Evolutionary conservation across 1,140 invertebrate genomes (phyloP).

Genomic region (Camponotus pennsylvanicus): DNA sequence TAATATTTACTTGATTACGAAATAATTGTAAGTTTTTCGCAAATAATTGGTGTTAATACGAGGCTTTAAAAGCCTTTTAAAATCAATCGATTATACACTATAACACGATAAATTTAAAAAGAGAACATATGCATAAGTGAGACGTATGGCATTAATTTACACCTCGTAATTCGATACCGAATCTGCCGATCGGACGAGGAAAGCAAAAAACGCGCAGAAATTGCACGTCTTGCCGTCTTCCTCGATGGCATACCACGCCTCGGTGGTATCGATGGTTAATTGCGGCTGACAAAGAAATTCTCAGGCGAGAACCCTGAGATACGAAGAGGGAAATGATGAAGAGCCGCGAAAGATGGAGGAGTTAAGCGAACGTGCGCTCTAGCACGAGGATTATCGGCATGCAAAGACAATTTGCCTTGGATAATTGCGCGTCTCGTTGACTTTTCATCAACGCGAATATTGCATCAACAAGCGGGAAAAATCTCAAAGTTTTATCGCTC

Average conservation of each 20-base stretch:
- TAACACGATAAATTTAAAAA: background rate
- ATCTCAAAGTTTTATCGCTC: background rate
- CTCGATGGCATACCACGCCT: conserved; percentile 32
- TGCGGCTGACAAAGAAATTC: conserved; percentile 59
- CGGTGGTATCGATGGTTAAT: conserved; percentile 48
- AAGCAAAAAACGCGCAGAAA: conserved; percentile 29
- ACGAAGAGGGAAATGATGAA: conserved; percentile 48
- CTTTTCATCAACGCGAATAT: conserved; percentile 47
- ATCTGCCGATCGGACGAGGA: background rate
- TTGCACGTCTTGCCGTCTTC: conserved; percentile 48
- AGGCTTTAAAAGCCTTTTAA: background rate
- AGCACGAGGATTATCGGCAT: conserved; percentile 42
- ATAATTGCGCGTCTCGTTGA: conserved; percentile 54
- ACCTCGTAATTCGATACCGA: conserved; percentile 26
- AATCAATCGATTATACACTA: background rate
- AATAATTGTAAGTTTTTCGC: background rate
- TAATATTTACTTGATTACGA: background rate
- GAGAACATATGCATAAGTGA: background rate
- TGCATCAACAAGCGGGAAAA: conserved; percentile 24
- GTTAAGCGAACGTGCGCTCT: conserved; percentile 21
- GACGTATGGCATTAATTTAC: conserved; percentile 2
- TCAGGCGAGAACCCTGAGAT: conserved; percentile 27
- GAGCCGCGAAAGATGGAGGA: conserved; percentile 30
- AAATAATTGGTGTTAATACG: background rate
- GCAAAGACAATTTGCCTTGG: conserved; percentile 52